Evolutionary conservation across 2,797 vertebrate genomes (phyloP), one percentile per base, ranked within the genome.

Genomic region (Serranus cabrilla): DNA sequence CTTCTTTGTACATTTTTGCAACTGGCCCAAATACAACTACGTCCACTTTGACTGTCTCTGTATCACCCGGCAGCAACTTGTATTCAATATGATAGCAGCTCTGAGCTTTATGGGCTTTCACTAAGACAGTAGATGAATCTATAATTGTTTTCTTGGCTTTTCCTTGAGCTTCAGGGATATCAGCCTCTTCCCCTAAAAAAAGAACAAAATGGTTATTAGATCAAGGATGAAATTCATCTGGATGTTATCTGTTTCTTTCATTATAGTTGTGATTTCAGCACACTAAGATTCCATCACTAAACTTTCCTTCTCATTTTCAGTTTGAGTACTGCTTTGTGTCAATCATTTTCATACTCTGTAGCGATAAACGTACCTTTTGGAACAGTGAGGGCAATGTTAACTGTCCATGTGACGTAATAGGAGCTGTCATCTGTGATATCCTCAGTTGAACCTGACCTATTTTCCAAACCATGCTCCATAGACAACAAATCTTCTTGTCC

Each of bases 31-130:
- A 95, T 49, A 96, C 8, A 5, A 96, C 71, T 4, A 98, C 5
- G 76, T 97, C 96, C 27, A 92, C 76, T 86, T 85, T 95, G 45
- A 85, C 91, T 2, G 94, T 92, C 45, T 95, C 74, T 1, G 31
- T 55, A 1, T 94, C 92, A 34, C 93, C 91, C 0, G 96, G 96
- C 43, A 96, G 85, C 57, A 97, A 77, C 55, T 91, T 91, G 74
- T 94, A 96, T 56, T 98, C 96, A 2, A 96, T 73, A 69, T 96
- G 96, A 82, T 95, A 96, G 90, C 84, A 95, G 34, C 76, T 76
- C 8, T 92, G 88, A 10, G 62, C 47, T 89, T 87, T 95, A 11
- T 70, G 63, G 54, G 77, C 43, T 67, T 82, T 78, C 14, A 60
- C 0, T 0, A 68, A 20, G 14, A 34, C 42, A 47, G 31, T 27